Percentiles rank a stretch among this genome's conserved stretches.
Evolutionary conservation across 2,113 vertebrate species (phyloP).

Genomic region (Vidua chalybeata): DNA sequence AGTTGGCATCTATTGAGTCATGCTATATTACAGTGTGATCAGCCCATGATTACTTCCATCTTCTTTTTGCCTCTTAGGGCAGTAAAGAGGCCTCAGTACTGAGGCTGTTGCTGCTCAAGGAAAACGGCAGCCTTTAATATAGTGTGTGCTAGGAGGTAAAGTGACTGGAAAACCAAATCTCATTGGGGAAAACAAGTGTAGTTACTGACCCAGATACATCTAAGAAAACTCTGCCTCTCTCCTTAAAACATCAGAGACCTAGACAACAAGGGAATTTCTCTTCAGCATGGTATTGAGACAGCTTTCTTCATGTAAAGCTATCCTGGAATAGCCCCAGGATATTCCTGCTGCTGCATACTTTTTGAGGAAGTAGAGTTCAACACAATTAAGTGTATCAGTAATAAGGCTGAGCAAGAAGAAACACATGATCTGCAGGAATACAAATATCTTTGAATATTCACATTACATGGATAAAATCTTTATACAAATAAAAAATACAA

Average conservation of each 20-base stretch:
- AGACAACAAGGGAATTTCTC: slow-evolving; percentile 13
- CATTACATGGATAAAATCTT: not conserved
- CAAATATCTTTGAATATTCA: not conserved
- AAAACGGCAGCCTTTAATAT: not conserved
- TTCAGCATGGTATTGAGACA: not conserved
- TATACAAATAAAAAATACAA: not conserved
- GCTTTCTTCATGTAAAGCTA: not conserved
- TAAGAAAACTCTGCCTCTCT: slow-evolving; percentile 22
- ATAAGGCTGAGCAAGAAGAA: not conserved
- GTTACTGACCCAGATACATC: slow-evolving; percentile 48
- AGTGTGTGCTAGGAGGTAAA: not conserved
- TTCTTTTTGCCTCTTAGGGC: not conserved
- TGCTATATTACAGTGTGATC: not conserved
- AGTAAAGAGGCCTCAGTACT: not conserved
- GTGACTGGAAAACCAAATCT: slow-evolving; percentile 4
- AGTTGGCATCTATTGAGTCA: not conserved
- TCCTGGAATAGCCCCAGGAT: not conserved
- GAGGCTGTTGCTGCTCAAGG: not conserved
- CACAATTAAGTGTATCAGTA: not conserved
- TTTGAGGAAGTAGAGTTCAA: not conserved
- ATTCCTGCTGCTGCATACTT: not conserved
- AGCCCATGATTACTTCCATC: not conserved
- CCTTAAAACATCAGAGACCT: slow-evolving; percentile 27
- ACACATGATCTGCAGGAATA: not conserved
- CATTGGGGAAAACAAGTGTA: not conserved